phyloP scores from a whole-genome alignment of 2,888 invertebrate genomes.

The Nomada goodeniana region DNA sequence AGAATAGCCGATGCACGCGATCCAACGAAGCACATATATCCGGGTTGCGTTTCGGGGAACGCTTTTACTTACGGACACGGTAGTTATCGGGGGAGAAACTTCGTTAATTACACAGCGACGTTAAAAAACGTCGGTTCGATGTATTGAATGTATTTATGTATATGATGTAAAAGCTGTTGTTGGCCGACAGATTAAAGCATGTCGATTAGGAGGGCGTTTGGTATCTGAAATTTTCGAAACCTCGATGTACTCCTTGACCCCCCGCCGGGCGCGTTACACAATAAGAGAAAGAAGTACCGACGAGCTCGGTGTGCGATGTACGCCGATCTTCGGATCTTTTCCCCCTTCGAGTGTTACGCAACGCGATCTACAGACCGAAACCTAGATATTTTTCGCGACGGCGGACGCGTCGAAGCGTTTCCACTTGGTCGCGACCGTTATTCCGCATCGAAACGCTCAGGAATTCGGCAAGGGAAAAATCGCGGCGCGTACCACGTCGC shows the following conservation, averaged over 20 bases:
- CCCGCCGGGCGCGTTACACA: neutral
- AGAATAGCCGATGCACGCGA: neutral
- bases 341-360: no score
- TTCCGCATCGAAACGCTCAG: neutral
- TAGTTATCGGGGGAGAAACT: constrained; percentile 18
- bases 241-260: constrained; percentile 4
- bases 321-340: neutral
- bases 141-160: constrained; percentile 75
- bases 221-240: constrained; percentile 4
- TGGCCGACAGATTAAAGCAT: constrained; percentile 66
- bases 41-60: constrained; percentile 57
- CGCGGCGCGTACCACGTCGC: neutral
- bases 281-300: neutral
- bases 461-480: constrained; percentile 22
- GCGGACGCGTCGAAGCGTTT: no score
- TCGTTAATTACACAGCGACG: constrained; percentile 59
- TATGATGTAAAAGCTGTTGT: constrained; percentile 69
- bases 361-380: no score
- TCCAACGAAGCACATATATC: constrained; percentile 24
- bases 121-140: constrained; percentile 69
- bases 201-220: constrained; percentile 52
- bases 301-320: neutral
- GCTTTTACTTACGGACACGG: constrained; percentile 29
- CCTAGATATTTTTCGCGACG: no score
- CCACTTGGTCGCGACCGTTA: no score